A percentile compares a stretch with the other conserved stretches of the same genome.
Evolutionary conservation across 1,140 invertebrate genomes (phyloP).

Genomic region (Brachionus rotundiformis): DNA sequence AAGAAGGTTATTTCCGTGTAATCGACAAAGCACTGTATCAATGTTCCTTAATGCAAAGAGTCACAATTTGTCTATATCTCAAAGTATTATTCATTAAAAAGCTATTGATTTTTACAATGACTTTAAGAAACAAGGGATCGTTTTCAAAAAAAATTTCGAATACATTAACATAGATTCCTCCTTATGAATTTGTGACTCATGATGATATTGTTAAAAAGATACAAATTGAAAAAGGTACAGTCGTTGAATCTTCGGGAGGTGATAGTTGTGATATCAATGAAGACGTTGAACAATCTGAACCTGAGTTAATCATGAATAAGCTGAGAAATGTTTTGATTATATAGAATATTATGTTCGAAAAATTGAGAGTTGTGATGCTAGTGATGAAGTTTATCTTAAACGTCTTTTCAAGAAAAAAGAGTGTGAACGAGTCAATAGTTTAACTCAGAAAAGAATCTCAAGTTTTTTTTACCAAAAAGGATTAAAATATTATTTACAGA

Average conservation of each 20-base stretch:
- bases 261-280: not conserved
- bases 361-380: constrained; percentile 20
- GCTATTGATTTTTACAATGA: too few species aligned
- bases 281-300: not conserved
- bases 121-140: too few species aligned
- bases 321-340: constrained; percentile 22
- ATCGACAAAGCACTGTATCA: not conserved
- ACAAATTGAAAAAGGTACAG: not conserved
- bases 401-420: constrained; percentile 34
- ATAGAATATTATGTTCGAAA: constrained; percentile 19
- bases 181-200: not conserved
- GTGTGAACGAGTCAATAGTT: constrained; percentile 2
- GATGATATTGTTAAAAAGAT: not conserved
- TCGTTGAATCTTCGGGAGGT: not conserved
- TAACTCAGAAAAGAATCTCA: constrained; percentile 7
- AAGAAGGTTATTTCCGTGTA: not conserved
- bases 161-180: too few species aligned
- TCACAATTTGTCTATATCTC: too few species aligned
- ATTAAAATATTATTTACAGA: not conserved
- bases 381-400: not conserved
- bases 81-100: too few species aligned
- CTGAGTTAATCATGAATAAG: constrained; percentile 15
- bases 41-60: too few species aligned
- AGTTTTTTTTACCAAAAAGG: constrained; percentile 36
- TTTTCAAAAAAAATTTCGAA: too few species aligned